Evolutionary conservation across 2,888 invertebrate genomes (phyloP), one percentile per base, ranked within the genome.

Genomic region (Drosophila melanosoma): DNA sequence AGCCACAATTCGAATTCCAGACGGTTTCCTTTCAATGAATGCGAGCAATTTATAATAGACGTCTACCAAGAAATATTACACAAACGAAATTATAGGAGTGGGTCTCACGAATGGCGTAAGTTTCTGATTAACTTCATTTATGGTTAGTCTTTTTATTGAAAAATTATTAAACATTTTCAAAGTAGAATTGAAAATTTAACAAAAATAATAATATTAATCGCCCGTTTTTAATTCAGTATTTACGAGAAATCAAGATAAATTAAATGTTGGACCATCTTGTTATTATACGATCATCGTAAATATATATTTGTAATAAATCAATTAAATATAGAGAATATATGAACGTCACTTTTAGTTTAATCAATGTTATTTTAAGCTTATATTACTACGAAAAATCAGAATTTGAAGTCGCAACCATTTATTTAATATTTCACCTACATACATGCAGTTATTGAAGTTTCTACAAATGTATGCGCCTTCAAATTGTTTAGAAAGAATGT

Each of bases 21-120:
- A 59, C 53, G 36, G 36, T 29, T 53, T 56, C 48, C 69, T 71
- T 62, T 59, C 58, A 68, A 69, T 57, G 62, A 70, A 77, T 72
- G 66, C 65, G 33, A 66, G 23, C 59, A 45, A 69, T 40, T 65
- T 33, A 61, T 33, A 42, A 42, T 20, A 23, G 10, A 52, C 26
- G 26, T 26, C 23, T 12, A 54, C 32, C 20, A 42, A 23, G 35
- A 11, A 32, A n/a, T 29, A 57, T 57, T 54, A 33, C 12, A 29
- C 15, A 12, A 20, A 38, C 7, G n/a, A 40, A 33, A 69, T 15
- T 40, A 35, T 17, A 32, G 33, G 3, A 35, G 36, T 7, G 10
- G n/a, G 10, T n/a, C 33, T 62, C 62, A 58, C 42, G 33, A 10
- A 32, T 15, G 63, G 23, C 33, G 45, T 59, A 0, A 36, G 60